Base-by-base conservation (phyloP, 1,140 invertebrate genomes). In the Neoseiulus cucumeris region DNA sequence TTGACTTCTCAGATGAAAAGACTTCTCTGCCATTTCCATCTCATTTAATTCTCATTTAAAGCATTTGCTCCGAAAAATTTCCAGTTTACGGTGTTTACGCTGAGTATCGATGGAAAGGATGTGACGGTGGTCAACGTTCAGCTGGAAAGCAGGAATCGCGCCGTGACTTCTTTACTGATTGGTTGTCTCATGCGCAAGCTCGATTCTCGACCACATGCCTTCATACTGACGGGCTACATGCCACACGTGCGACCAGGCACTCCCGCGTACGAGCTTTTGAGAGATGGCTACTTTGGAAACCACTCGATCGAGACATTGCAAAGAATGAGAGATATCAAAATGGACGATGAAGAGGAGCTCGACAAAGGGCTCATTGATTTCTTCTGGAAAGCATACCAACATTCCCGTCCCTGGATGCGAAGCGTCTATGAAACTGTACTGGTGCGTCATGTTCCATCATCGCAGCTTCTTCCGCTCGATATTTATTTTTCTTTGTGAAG, bases 381-480 rank as follows among this genome's bases (percentile, higher is more conserved):
- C 33, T 33, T 59, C 14, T 59, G 51, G 51, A 59, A 25, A 9
- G 51, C 51, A 25, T 59, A 59, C 22, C 51, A 59, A 20, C 51
- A 59, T 25, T 20, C 51, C 25, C 51, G 51, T 17, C 51, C 51
- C 1, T 59, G 51, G 51, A 59, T 59, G 51, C 51, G 51, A 9
- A 59, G 51, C 51, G 51, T 59, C 14, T 59, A 59, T 33, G 51
- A 59, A 25, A 59, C 51, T 59, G 51, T 59, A 12, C 9, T 59
- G 22, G 51, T 59, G 33, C 14, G 51, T 59, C 4, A 20, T 6
- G 18, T 17, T 47, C 7, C 45, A 17, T 22, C 45, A 47, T 47
- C 45, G 18, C 4, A 47, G 42, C 42, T 14, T 14, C 42, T n/a
- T 44, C 12, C 12, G n/a, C 12, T 44, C 12, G 12, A 44, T 44